Conservation (phyloP, 2,888 invertebrate species). For the Galerucella calmariensis region DNA sequence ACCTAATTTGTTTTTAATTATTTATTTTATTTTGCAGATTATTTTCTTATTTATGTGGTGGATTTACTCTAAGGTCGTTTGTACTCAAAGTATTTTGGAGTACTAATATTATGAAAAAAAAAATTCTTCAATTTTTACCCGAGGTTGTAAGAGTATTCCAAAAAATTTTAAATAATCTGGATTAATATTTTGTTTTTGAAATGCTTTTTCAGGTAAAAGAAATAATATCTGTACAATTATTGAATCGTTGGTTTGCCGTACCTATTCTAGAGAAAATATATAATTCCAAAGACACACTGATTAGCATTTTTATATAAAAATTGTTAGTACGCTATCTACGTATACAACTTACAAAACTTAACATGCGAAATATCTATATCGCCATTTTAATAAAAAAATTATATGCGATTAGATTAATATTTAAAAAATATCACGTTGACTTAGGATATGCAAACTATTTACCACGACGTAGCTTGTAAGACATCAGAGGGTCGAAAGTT, state of each 20-base stretch:
- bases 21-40: slow-evolving; percentile 43
- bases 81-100: slow-evolving; percentile 29
- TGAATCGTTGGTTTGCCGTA: slow-evolving; percentile 38
- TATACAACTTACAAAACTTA: slow-evolving; percentile 57
- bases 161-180: too few relatives aligned
- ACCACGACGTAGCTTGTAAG: background rate
- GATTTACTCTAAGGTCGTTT: slow-evolving; percentile 12
- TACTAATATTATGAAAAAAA: background rate
- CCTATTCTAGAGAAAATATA: slow-evolving; percentile 33
- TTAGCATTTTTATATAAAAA: slow-evolving; percentile 45
- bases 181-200: too few relatives aligned
- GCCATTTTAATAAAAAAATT: slow-evolving; percentile 38
- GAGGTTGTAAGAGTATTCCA: too few relatives aligned
- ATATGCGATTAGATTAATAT: slow-evolving; percentile 40
- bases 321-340: slow-evolving; percentile 50
- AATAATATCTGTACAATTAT: slow-evolving; percentile 2
- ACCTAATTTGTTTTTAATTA: slow-evolving; percentile 41
- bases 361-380: slow-evolving; percentile 42
- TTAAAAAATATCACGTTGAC: slow-evolving; percentile 40
- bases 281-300: slow-evolving; percentile 45
- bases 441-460: slow-evolving; percentile 11
- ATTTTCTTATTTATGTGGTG: slow-evolving; percentile 27
- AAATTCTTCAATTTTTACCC: background rate
- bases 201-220: background rate
- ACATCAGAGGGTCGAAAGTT: too few relatives aligned